Base-by-base conservation (phyloP, 2,113 vertebrate species). In the Glaucomys volans region DNA sequence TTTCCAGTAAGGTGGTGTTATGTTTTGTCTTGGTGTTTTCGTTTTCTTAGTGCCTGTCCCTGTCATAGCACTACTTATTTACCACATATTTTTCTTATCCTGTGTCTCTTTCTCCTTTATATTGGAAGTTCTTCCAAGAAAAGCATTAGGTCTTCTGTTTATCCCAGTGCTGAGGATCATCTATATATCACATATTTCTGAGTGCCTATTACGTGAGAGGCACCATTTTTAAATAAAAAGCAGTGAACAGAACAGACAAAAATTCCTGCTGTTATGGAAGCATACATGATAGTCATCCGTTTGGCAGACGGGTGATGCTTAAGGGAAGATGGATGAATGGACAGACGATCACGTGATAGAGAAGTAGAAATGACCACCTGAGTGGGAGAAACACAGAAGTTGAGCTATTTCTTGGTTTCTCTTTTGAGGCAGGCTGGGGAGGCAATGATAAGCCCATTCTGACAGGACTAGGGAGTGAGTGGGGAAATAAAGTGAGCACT, bases 241-340 rank as follows among this genome's bases (percentile, higher is more conserved):
- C 20, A 50, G 22, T 17, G 75, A 72, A 59, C 52, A 50, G 47
- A 44, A 59, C 40, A 50, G 59, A 44, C 22, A n/a, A 22, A 57
- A 40, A 0, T 37, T 13, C 18, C 5, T 17, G 2, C 6, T 1
- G 0, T n/a, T 40, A 1, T 22, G 5, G 69, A 57, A 90, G 18
- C 47, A 5, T n/a, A 22, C 11, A 1, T 57, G 47, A 32, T 42
- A 20, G 47, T 20, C 32, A 8, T 59, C 59, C 35, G 18, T 2
- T 3, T 30, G 71, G 32, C 77, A 47, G 7, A 64, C 28, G 12
- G 11, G 35, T 44, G 59, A 13, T 64, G 76, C 59, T 50, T 69
- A 10, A 20, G 59, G 54, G 66, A 8, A 30, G 40, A 2, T 47
- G 3, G 44, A 66, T 28, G 9, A 40, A 59, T 0, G 4, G 62